These are phyloP conservation scores for Labeo catla DNA, from an alignment of 2,113 vertebrate species.

Conservation along the genomic window DNA sequence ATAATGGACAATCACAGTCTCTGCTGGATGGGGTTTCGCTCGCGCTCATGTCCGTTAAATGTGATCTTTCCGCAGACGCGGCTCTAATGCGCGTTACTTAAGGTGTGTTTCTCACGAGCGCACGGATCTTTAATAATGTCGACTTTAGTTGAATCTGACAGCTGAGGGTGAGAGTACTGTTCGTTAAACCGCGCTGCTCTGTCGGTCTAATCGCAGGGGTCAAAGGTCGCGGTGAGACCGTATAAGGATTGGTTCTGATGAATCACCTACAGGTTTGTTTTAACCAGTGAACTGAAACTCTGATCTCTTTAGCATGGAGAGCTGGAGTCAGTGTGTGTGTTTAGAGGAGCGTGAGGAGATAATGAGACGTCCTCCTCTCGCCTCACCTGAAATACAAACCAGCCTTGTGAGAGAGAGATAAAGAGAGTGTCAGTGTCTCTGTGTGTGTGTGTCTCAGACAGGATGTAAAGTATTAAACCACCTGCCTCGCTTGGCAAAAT, in stretches of 20 bases:
- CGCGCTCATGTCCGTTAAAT: not conserved
- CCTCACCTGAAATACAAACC: not conserved
- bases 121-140: constrained; percentile 26
- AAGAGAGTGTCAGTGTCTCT: not conserved
- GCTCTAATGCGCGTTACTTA: constrained; percentile 4
- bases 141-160: constrained; percentile 16
- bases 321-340: constrained; percentile 24
- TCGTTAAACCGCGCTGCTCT: constrained; percentile 9
- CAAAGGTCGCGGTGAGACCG: not conserved
- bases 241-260: not conserved
- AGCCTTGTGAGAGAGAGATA: not conserved
- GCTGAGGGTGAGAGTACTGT: not conserved
- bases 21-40: not conserved
- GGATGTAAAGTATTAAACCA: constrained; percentile 9
- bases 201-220: not conserved
- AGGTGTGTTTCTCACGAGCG: constrained; percentile 9
- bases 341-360: not conserved
- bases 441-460: not conserved
- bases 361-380: constrained; percentile 14
- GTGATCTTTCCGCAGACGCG: not conserved
- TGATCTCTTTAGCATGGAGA: constrained; percentile 3
- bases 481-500: constrained; percentile 26
- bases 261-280: constrained; percentile 6
- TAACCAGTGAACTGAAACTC: constrained; percentile 17
- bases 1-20: not conserved